Percentiles rank a stretch among this genome's conserved stretches.
Evolutionary conservation across 2,113 vertebrate species (phyloP).

Genomic region (Ivindomyrus marchei): DNA sequence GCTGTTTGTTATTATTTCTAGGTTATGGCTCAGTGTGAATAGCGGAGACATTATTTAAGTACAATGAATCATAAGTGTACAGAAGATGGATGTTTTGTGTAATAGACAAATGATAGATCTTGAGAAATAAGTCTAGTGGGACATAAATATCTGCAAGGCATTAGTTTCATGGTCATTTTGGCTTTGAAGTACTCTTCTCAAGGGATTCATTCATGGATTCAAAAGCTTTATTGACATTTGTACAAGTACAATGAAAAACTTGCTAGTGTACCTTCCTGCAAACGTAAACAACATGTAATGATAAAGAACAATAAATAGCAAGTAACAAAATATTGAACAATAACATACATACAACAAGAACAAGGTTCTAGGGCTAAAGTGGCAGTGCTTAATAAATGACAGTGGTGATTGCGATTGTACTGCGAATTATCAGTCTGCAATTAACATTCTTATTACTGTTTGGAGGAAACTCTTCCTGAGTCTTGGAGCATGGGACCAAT

Average conservation of each 20-base stretch:
- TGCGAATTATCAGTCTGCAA: neutral
- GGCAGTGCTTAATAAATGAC: neutral
- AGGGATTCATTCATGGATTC: neutral
- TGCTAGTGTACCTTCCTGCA: neutral
- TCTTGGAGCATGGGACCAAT: neutral
- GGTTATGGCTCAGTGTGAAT: neutral
- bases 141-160: neutral
- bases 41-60: neutral
- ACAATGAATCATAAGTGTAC: neutral
- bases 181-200: neutral
- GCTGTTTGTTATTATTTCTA: neutral
- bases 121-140: neutral
- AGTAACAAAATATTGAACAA: neutral
- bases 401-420: neutral
- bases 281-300: neutral
- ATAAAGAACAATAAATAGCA: neutral
- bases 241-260: neutral
- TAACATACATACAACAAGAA: neutral
- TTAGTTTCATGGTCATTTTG: neutral
- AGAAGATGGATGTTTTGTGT: neutral
- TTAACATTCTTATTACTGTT: neutral
- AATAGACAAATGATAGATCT: neutral
- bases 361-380: neutral
- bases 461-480: neutral
- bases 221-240: neutral